These are phyloP conservation scores for Drosophila anomalata DNA, from an alignment of 2,888 invertebrate genomes.

Conservation along the genomic window DNA sequence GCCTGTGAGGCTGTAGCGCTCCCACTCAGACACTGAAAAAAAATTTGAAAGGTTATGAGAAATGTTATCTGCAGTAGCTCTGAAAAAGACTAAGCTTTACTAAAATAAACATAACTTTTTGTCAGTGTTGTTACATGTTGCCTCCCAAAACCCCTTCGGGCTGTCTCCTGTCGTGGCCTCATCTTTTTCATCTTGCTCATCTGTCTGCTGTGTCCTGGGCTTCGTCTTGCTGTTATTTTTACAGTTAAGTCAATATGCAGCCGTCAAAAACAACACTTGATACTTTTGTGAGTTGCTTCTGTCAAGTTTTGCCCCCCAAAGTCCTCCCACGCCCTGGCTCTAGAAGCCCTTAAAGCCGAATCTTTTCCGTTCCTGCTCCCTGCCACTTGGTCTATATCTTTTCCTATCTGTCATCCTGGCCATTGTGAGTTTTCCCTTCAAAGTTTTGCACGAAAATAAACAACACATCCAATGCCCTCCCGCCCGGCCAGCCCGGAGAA, in stretches of 20 bases:
- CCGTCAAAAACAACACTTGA: conserved; percentile 80
- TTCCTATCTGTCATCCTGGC: conserved; percentile 61
- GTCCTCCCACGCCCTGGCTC: background rate
- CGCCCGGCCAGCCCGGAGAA: conserved; percentile 14
- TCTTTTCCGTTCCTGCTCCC: background rate
- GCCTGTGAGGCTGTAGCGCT: background rate
- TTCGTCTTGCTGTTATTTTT: conserved; percentile 62
- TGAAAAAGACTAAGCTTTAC: background rate
- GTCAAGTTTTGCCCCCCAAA: conserved; percentile 34
- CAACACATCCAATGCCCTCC: conserved; percentile 19
- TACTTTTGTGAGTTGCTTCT: conserved; percentile 74
- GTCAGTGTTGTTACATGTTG: background rate
- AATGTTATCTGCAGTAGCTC: no score
- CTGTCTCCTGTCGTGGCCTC: conserved; percentile 19
- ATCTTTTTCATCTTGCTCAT: conserved; percentile 46
- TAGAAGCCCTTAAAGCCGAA: background rate
- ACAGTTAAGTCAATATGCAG: conserved; percentile 79
- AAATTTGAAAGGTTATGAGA: no score
- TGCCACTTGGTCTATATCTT: conserved; percentile 6
- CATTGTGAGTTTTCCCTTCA: conserved; percentile 71
- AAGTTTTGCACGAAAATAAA: conserved; percentile 60
- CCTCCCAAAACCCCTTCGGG: conserved; percentile 1
- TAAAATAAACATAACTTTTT: background rate
- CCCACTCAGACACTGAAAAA: background rate
- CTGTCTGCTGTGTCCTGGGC: conserved; percentile 38